A percentile compares a stretch with the other conserved stretches of the same genome.
phyloP scores from a whole-genome alignment of 2,888 invertebrate species.

The Gymnocheta viridis region DNA sequence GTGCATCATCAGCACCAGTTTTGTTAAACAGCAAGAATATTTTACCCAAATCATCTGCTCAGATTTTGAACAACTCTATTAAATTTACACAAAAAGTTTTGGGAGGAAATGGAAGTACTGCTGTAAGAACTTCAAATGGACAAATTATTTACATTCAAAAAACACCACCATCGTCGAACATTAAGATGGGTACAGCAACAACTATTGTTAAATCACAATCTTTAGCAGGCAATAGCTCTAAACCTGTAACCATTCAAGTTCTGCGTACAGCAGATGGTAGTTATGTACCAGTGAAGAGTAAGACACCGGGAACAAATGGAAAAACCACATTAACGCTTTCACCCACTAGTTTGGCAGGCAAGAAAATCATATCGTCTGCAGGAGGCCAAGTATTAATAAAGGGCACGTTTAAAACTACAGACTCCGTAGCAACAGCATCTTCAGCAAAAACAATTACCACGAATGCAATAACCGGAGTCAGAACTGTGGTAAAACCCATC shows the following conservation, averaged over 20 bases:
- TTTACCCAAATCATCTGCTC: slow-evolving; percentile 67
- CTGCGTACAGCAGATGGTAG: slow-evolving; percentile 75
- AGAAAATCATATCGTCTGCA: slow-evolving; percentile 71
- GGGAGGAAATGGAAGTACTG: slow-evolving; percentile 53
- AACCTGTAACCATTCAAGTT: slow-evolving; percentile 76
- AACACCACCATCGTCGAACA: slow-evolving; percentile 59
- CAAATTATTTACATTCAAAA: slow-evolving; percentile 83
- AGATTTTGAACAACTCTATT: slow-evolving; percentile 59
- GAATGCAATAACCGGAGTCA: slow-evolving; percentile 42
- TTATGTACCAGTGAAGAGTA: slow-evolving; percentile 73
- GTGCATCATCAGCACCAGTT: slow-evolving; percentile 47
- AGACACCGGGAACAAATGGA: slow-evolving; percentile 40
- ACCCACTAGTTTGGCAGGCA: slow-evolving; percentile 69
- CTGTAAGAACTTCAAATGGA: slow-evolving; percentile 80
- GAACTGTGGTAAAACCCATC: slow-evolving; percentile 40
- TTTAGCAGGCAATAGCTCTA: slow-evolving; percentile 44
- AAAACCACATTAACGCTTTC: slow-evolving; percentile 73
- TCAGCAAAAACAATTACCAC: slow-evolving; percentile 48
- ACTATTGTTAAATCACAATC: slow-evolving; percentile 28
- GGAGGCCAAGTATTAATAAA: slow-evolving; percentile 72
- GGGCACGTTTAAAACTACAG: slow-evolving; percentile 55
- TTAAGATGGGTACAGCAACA: slow-evolving; percentile 12
- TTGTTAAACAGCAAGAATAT: slow-evolving; percentile 70
- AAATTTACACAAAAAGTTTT: slow-evolving; percentile 68
- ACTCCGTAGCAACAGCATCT: slow-evolving; percentile 46